phyloP scores from a whole-genome alignment of 2,113 vertebrate genomes.

The Oncorhynchus keta region DNA sequence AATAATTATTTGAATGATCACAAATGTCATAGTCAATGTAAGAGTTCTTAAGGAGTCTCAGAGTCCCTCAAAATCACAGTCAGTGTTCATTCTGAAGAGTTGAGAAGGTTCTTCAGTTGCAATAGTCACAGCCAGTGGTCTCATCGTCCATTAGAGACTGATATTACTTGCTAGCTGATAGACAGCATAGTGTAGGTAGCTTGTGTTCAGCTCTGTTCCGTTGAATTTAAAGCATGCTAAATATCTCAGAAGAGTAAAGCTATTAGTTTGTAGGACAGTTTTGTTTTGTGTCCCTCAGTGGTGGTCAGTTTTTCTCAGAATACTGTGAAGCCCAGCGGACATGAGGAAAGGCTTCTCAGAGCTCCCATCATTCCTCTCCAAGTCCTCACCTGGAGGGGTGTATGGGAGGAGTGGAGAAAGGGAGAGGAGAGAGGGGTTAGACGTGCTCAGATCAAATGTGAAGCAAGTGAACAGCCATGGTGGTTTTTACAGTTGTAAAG shows the following conservation, averaged over 20 bases:
- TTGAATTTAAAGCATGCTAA: slow-evolving; percentile 22
- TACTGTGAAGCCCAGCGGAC: slow-evolving; percentile 83
- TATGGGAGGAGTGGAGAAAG: background rate
- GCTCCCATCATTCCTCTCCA: slow-evolving; percentile 91
- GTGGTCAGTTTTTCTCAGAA: slow-evolving; percentile 80
- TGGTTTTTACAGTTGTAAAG: no score
- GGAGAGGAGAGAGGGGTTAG: background rate
- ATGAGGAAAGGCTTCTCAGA: slow-evolving; percentile 87
- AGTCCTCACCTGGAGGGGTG: slow-evolving; percentile 82
- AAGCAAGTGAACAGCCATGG: no score
- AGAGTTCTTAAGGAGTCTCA: background rate
- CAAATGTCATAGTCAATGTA: background rate
- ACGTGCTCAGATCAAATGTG: no score
- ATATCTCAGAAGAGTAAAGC: background rate
- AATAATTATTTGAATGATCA: background rate
- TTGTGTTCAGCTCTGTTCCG: background rate
- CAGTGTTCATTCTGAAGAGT: background rate
- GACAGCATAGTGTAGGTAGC: background rate
- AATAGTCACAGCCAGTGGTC: background rate
- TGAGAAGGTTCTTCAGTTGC: background rate
- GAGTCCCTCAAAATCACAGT: no score
- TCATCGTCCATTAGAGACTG: background rate
- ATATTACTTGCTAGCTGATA: background rate
- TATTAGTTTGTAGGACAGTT: background rate
- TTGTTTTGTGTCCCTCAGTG: background rate